Conservation (phyloP, 2,888 invertebrate species). For the Lymantria monacha region DNA sequence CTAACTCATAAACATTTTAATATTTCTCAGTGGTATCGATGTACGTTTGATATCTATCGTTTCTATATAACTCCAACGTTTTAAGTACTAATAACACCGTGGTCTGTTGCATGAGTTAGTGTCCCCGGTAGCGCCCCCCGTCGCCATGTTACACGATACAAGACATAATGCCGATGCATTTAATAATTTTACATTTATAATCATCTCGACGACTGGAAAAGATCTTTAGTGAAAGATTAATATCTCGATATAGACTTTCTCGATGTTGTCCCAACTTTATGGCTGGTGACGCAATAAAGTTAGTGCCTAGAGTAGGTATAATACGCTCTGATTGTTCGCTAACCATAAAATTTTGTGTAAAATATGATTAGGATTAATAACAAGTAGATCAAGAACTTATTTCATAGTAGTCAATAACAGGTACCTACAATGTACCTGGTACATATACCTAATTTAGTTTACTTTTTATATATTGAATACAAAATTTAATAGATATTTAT, state of each 20-base stretch:
- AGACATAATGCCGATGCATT: slow-evolving; percentile 63
- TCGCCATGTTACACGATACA: slow-evolving; percentile 65
- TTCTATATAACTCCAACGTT: slow-evolving; percentile 62
- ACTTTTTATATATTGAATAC: too few species aligned
- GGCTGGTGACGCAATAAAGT: slow-evolving; percentile 8
- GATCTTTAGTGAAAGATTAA: slow-evolving; percentile 29
- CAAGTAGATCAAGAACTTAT: not conserved
- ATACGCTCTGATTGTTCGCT: slow-evolving; percentile 1
- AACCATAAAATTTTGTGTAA: slow-evolving; percentile 1
- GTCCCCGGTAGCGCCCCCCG: slow-evolving; percentile 74
- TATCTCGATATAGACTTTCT: slow-evolving; percentile 31
- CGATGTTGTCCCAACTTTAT: slow-evolving; percentile 16
- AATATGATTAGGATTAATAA: not conserved
- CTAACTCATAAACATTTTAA: slow-evolving; percentile 50
- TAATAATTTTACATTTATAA: slow-evolving; percentile 41
- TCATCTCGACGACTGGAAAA: slow-evolving; percentile 31
- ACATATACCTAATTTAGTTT: too few species aligned
- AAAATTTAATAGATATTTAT: not conserved
- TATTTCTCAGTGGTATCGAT: slow-evolving; percentile 56
- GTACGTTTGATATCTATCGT: slow-evolving; percentile 66
- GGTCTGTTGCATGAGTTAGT: slow-evolving; percentile 50
- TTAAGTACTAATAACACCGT: slow-evolving; percentile 65
- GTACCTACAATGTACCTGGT: too few species aligned
- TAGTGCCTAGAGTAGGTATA: not conserved
- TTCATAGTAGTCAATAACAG: not conserved